Evolutionary conservation across 1,140 invertebrate species (phyloP).

Genomic region (Drosophila nikananu): DNA sequence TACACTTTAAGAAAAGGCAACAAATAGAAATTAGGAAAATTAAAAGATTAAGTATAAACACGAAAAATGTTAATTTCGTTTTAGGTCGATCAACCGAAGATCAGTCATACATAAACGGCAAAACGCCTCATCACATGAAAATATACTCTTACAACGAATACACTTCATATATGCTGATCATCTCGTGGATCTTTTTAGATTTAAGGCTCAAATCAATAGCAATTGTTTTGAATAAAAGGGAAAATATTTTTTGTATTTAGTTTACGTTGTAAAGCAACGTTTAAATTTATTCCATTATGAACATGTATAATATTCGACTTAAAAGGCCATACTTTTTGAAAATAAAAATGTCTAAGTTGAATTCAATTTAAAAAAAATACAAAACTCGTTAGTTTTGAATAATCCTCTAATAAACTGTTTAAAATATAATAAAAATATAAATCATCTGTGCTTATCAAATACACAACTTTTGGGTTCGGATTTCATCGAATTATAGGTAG

Average conservation of each 20-base stretch:
- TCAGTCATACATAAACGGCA: constrained; percentile 8
- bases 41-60: constrained; percentile 39
- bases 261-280: constrained; percentile 3
- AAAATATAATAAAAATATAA: neutral
- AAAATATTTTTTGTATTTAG: constrained; percentile 4
- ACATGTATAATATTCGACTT: constrained; percentile 5
- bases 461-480: neutral
- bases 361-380: neutral
- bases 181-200: constrained; percentile 5
- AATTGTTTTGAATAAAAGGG: neutral
- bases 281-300: neutral
- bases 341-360: neutral
- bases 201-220: neutral
- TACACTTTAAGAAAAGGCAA: constrained; percentile 20
- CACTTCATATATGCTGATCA: neutral
- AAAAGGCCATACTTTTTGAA: neutral
- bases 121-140: constrained; percentile 65
- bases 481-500: neutral
- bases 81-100: constrained; percentile 32
- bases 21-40: constrained; percentile 10
- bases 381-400: neutral
- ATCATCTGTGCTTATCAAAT: neutral
- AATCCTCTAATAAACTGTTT: no score
- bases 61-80: constrained; percentile 72
- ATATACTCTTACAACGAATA: constrained; percentile 1